These are phyloP conservation scores for Oncopodura yosiiana DNA, from an alignment of 1,140 invertebrate genomes.

Conservation along the genomic window DNA sequence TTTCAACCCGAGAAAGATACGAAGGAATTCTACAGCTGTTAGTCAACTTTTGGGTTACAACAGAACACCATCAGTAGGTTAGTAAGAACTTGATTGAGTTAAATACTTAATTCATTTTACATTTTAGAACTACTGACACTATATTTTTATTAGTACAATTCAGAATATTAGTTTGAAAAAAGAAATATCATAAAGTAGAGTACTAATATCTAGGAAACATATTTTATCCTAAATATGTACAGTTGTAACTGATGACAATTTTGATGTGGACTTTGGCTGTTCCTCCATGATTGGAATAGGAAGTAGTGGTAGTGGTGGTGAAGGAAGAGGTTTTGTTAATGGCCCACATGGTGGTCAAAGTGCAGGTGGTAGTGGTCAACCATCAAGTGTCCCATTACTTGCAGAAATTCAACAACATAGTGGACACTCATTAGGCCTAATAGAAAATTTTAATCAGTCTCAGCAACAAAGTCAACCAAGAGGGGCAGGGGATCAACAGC, in stretches of 20 bases:
- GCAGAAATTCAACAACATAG: constrained; percentile 31
- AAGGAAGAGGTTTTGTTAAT: constrained; percentile 3
- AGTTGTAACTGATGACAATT: constrained; percentile 35
- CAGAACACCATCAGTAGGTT: constrained; percentile 25
- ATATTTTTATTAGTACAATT: too few relatives aligned
- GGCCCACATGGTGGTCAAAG: background rate
- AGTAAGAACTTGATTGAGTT: too few relatives aligned
- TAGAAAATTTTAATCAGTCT: background rate
- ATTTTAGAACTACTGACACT: too few relatives aligned
- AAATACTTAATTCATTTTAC: too few relatives aligned
- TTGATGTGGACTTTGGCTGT: constrained; percentile 27
- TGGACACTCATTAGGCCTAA: constrained; percentile 5
- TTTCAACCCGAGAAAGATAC: constrained; percentile 34
- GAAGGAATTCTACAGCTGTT: constrained; percentile 33
- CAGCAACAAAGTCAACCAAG: constrained; percentile 7
- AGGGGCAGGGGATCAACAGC: background rate
- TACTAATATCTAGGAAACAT: too few relatives aligned
- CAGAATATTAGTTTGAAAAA: too few relatives aligned
- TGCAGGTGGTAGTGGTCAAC: background rate
- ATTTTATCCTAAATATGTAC: too few relatives aligned
- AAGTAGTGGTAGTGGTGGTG: constrained; percentile 12
- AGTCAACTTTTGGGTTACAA: constrained; percentile 27
- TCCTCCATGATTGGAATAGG: constrained; percentile 17
- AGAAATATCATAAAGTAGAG: too few relatives aligned
- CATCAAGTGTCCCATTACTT: constrained; percentile 29